These are phyloP conservation scores for Pyrochroa serraticornis DNA, from an alignment of 2,888 invertebrate species.

Conservation along the genomic window DNA sequence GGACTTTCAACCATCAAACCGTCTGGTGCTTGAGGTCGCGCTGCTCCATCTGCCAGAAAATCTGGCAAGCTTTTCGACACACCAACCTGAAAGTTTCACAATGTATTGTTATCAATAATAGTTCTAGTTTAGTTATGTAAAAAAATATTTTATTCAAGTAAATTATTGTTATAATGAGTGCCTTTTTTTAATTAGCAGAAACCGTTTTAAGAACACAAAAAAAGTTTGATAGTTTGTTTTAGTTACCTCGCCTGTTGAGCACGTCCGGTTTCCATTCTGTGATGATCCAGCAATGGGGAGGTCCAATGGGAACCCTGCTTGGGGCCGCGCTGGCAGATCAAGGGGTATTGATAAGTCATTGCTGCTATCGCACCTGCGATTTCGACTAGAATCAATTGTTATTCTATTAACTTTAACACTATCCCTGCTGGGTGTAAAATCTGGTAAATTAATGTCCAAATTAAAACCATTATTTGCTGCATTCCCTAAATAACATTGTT, in stretches of 20 bases:
- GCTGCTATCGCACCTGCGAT: conserved; percentile 32
- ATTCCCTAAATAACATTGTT: conserved; percentile 71
- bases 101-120: not conserved
- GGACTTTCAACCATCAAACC: conserved; percentile 45
- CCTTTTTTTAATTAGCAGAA: too few relatives aligned
- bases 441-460: conserved; percentile 70
- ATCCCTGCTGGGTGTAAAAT: conserved; percentile 65
- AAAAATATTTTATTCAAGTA: not conserved
- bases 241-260: conserved; percentile 42
- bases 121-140: too few relatives aligned
- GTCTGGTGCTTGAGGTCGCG: conserved; percentile 50
- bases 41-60: conserved; percentile 74
- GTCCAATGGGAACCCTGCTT: conserved; percentile 55
- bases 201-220: too few relatives aligned
- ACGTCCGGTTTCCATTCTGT: conserved; percentile 38
- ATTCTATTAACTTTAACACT: conserved; percentile 32
- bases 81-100: conserved; percentile 47
- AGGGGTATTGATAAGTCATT: conserved; percentile 46
- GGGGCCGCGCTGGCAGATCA: conserved; percentile 51
- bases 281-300: conserved; percentile 45
- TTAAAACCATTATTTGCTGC: conserved; percentile 60
- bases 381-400: conserved; percentile 40
- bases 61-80: conserved; percentile 69
- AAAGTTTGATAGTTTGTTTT: not conserved
- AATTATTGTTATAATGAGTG: too few relatives aligned